phyloP scores from a whole-genome alignment of 92 coral and sea anemone species.

The Porites rus region DNA sequence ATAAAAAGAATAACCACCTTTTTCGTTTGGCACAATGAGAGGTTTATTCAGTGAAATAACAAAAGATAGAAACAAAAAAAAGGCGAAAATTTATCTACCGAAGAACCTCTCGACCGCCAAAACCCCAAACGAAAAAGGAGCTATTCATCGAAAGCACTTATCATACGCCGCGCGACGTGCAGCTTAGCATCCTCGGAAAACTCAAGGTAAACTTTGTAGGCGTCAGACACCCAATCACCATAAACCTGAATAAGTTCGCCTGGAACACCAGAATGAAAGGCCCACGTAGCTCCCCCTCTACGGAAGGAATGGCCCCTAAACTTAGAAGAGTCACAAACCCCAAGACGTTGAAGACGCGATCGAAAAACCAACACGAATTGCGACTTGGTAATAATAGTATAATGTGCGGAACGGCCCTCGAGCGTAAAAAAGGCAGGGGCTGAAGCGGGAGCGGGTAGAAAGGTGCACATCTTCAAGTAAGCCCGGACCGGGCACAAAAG shows the following conservation, averaged over 20 bases:
- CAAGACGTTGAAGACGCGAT: background rate
- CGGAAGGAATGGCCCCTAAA: conserved; percentile 35
- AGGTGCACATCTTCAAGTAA: background rate
- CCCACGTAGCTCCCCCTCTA: conserved; percentile 26
- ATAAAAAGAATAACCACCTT: background rate
- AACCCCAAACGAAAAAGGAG: no score
- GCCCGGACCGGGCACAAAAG: conserved; percentile 1
- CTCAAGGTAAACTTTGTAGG: conserved; percentile 17
- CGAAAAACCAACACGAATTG: background rate
- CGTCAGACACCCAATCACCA: conserved; percentile 32
- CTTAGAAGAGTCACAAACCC: background rate
- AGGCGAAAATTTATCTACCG: background rate
- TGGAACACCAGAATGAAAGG: conserved; percentile 16
- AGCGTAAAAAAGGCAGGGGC: conserved; percentile 12
- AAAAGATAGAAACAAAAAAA: background rate
- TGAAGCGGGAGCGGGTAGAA: background rate
- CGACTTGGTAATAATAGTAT: background rate
- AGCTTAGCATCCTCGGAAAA: background rate
- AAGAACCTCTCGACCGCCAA: conserved; percentile 1
- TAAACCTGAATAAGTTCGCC: conserved; percentile 33
- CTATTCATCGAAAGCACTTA: background rate
- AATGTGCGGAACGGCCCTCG: background rate
- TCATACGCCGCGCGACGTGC: background rate
- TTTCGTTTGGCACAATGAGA: conserved; percentile 2
- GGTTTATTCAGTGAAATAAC: conserved; percentile 3